Conservation (phyloP, 2,797 vertebrate species). For the Nothura maculosa region DNA sequence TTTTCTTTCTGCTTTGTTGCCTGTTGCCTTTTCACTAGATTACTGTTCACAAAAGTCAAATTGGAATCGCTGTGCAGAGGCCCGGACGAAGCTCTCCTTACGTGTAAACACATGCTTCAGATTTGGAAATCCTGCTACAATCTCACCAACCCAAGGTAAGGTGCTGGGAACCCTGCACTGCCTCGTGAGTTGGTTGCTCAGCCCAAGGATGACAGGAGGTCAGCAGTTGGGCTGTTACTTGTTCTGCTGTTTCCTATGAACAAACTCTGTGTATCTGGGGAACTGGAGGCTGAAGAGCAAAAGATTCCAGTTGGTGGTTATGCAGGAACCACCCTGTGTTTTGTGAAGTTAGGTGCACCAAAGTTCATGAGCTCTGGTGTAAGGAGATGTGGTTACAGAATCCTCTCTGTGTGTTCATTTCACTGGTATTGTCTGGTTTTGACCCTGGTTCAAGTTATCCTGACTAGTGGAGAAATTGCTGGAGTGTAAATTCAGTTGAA, state of each 20-base stretch:
- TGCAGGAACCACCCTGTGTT: neutral
- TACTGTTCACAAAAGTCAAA: conserved; percentile 96
- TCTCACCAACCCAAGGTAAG: conserved; percentile 97
- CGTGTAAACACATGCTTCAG: conserved; percentile 98
- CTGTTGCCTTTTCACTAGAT: conserved; percentile 70
- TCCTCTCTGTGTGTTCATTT: neutral
- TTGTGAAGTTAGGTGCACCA: neutral
- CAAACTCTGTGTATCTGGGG: neutral
- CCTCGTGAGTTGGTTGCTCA: neutral
- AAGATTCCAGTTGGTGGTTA: neutral
- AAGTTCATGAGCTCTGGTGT: neutral
- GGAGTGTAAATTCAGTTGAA: neutral
- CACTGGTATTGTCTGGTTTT: neutral
- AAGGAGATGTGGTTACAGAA: neutral
- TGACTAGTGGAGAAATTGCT: neutral
- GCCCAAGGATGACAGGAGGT: neutral
- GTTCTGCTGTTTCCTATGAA: neutral
- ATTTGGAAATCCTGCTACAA: conserved; percentile 99
- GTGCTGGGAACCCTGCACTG: neutral
- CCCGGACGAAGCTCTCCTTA: conserved; percentile 95
- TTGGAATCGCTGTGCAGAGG: conserved; percentile 93
- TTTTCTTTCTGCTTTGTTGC: neutral
- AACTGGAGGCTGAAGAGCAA: neutral
- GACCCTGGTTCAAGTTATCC: fast-evolving
- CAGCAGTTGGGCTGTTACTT: neutral